Base-by-base conservation (phyloP, 2,888 invertebrate genomes). In the Toxonevra muliebris region DNA sequence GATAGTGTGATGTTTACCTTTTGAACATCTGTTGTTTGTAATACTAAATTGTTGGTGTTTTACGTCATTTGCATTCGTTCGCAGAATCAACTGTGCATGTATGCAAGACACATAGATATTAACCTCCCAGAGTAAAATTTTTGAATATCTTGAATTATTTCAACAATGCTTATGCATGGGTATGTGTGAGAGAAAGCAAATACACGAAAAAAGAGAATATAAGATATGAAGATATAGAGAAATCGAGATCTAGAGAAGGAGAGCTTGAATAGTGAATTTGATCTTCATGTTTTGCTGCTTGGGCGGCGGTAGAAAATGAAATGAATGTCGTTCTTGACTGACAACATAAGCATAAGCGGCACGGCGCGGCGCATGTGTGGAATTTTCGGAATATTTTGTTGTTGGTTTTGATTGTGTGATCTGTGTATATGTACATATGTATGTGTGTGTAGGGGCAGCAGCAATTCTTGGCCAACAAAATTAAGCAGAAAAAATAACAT, bases 1-100 rank as follows among this genome's bases (percentile, higher is more conserved):
- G 48, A 13, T n/a, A 15, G n/a, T 48, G n/a, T 13, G 48, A 48
- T 48, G 48, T 48, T 48, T 48, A 48, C 48, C 8, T 48, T 48
- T 48, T 8, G 19, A 70, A 72, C 70, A 72, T 72, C 72, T 72
- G 72, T 72, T 72, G 59, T 68, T 63, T 67, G 58, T 63, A 48
- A 53, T 61, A 48, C 60, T 17, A 68, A 67, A 72, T 71, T 68
- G 66, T 69, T 71, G 62, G 65, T 54, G 66, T 66, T 68, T 64
- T 69, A 68, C 72, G 66, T 72, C 67, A 72, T 69, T 68, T 66
- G 65, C 58, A 57, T 60, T 59, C 53, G 64, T 40, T 60, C 58
- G 58, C 43, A 41, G 30, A 30, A 30, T 30, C 30, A 30, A 7
- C 30, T 30, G 7, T 30, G 30, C 7, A 30, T 30, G 30, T 30